Conservation (phyloP, 2,888 invertebrate genomes). For the Mactromeris polynyma region DNA sequence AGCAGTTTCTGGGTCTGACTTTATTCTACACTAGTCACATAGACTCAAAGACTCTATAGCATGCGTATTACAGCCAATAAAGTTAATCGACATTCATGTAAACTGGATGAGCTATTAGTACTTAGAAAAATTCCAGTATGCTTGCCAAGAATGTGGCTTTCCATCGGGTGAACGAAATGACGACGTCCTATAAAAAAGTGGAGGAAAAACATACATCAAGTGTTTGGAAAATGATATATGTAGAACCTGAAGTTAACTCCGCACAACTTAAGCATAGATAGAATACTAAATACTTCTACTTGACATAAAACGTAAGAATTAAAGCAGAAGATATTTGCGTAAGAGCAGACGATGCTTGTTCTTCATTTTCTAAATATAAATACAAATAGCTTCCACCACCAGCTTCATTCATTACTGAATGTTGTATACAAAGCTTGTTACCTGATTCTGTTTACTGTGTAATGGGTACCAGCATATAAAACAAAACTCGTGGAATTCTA, state of each 20-base stretch:
- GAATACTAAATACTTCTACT: background rate
- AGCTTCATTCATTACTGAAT: background rate
- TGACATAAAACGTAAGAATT: background rate
- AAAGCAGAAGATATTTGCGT: background rate
- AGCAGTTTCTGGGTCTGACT: background rate
- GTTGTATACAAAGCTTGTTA: background rate
- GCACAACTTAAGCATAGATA: background rate
- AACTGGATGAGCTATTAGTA: constrained; percentile 56
- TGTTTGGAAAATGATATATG: background rate
- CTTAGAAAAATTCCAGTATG: constrained; percentile 74
- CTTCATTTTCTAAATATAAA: background rate
- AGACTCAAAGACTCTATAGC: background rate
- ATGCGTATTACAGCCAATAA: constrained; percentile 31
- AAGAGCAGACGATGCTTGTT: background rate
- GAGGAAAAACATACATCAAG: background rate
- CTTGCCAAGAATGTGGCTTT: constrained; percentile 71
- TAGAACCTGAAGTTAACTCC: background rate
- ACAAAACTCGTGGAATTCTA: too few species aligned
- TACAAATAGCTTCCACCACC: background rate
- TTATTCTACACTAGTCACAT: constrained; percentile 11
- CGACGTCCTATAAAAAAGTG: constrained; percentile 52
- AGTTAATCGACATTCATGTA: constrained; percentile 27
- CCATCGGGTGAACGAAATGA: constrained; percentile 66
- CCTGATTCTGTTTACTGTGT: too few species aligned
- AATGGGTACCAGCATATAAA: too few species aligned